A percentile compares a stretch with the other conserved stretches of the same genome.
These are phyloP conservation scores for Andrena chrysosceles DNA, from an alignment of 2,888 invertebrate species.

Conservation along the genomic window DNA sequence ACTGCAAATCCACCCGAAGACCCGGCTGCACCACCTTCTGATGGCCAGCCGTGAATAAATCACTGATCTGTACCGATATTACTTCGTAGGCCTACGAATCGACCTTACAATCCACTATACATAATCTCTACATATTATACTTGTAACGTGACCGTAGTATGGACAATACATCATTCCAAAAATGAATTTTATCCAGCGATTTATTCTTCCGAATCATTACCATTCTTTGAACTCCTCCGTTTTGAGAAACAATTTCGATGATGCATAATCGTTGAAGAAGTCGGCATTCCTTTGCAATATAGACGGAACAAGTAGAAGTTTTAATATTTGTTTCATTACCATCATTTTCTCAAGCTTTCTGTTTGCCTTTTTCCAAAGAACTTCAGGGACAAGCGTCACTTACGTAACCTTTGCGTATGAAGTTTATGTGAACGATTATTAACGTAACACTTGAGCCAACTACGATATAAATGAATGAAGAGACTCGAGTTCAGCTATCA, in stretches of 20 bases:
- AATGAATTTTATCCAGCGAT: neutral
- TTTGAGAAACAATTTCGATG: neutral
- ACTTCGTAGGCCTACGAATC: slow-evolving; percentile 19
- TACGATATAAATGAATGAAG: neutral
- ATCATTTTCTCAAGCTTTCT: neutral
- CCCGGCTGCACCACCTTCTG: neutral
- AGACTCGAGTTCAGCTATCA: neutral
- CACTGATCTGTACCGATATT: neutral
- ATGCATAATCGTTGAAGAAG: too few species aligned
- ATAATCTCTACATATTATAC: neutral
- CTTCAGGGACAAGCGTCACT: neutral
- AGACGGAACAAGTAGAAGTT: too few species aligned
- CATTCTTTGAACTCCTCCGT: neutral
- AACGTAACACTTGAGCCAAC: neutral
- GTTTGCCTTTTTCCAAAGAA: neutral
- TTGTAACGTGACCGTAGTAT: neutral
- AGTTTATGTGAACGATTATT: neutral
- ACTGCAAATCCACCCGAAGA: neutral
- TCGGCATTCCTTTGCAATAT: too few species aligned
- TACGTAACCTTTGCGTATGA: neutral
- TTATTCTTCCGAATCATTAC: too few species aligned
- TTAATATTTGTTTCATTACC: neutral
- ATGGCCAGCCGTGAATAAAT: neutral
- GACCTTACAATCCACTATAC: neutral
- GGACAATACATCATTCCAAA: neutral